Conservation (phyloP, 2,888 invertebrate species). For the Drosophila suboccidentalis region DNA sequence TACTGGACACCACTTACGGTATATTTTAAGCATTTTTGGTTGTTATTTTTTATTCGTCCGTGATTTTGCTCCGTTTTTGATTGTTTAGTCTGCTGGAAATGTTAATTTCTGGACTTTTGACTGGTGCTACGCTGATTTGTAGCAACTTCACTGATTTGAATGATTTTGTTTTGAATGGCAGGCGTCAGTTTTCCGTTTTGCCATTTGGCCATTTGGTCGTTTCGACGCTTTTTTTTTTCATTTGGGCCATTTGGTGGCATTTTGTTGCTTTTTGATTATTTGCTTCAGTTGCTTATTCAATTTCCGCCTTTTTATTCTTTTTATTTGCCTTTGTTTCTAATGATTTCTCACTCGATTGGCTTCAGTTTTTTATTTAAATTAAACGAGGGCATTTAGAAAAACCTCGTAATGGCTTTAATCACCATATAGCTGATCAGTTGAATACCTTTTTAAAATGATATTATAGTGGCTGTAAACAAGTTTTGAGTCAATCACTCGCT, state of each 20-base stretch:
- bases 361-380: conserved; percentile 58
- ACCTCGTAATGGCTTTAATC: conserved; percentile 32
- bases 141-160: conserved; percentile 63
- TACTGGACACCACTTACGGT: background rate
- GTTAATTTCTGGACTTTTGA: conserved; percentile 80
- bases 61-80: conserved; percentile 58
- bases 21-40: conserved; percentile 8
- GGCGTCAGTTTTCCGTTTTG: conserved; percentile 47
- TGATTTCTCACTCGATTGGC: conserved; percentile 57
- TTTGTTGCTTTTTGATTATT: conserved; percentile 71
- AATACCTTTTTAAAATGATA: background rate
- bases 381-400: conserved; percentile 27
- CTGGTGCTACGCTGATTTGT: conserved; percentile 57
- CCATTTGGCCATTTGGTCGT: conserved; percentile 17
- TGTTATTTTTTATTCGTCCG: conserved; percentile 29
- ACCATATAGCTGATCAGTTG: conserved; percentile 17
- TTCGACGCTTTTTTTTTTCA: conserved; percentile 44
- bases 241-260: conserved; percentile 9
- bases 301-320: conserved; percentile 56
- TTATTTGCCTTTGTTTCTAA: conserved; percentile 30
- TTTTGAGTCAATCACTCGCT: conserved; percentile 1
- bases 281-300: conserved; percentile 77
- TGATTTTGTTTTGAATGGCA: conserved; percentile 66
- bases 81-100: conserved; percentile 80
- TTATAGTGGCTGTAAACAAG: background rate